These are phyloP conservation scores for Eurypyga helias DNA, from an alignment of 2,113 vertebrate species.

Conservation along the genomic window DNA sequence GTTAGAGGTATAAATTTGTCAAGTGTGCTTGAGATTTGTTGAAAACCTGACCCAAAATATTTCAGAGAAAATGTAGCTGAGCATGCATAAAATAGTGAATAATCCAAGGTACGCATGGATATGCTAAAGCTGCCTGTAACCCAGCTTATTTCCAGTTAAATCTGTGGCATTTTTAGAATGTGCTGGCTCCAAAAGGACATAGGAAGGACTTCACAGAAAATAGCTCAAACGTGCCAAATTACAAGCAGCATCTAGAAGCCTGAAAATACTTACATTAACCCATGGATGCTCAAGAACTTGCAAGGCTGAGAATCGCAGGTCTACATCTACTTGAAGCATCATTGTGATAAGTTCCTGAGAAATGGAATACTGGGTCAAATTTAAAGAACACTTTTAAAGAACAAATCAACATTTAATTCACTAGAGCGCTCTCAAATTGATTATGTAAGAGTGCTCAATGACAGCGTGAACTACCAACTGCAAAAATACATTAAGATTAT, in stretches of 20 bases:
- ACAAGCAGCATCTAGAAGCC: background rate
- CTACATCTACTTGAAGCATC: slow-evolving; percentile 93
- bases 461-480: background rate
- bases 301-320: slow-evolving; percentile 89
- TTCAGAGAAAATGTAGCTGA: background rate
- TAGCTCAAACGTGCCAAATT: background rate
- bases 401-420: background rate
- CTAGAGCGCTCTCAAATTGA: background rate
- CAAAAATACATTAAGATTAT: background rate
- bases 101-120: background rate
- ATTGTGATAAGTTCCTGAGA: slow-evolving; percentile 90
- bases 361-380: background rate
- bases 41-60: background rate
- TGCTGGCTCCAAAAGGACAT: background rate
- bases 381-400: background rate
- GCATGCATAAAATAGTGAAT: background rate
- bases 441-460: background rate
- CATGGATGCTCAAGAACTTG: slow-evolving; percentile 95
- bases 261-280: slow-evolving; percentile 91
- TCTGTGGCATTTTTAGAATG: background rate
- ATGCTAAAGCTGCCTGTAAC: background rate
- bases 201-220: background rate
- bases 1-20: background rate
- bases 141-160: background rate
- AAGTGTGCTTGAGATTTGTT: background rate